Evolutionary conservation across 2,113 vertebrate species (phyloP).

Genomic region (Ornithorhynchus anatinus): DNA sequence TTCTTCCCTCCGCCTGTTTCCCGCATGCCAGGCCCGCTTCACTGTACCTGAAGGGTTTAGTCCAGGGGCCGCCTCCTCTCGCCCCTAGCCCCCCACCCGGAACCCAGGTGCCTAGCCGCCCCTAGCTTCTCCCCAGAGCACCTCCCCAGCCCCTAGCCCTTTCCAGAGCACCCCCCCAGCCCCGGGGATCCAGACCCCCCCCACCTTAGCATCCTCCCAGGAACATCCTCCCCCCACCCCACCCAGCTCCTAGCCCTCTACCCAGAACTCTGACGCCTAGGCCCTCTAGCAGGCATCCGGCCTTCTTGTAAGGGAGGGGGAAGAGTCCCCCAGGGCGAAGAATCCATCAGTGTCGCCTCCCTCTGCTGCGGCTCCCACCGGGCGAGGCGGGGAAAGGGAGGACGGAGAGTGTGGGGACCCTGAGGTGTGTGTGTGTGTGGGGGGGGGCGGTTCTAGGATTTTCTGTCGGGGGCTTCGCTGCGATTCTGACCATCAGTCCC

Average conservation of each 20-base stretch:
- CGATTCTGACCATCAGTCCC: no score
- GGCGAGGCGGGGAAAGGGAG: neutral
- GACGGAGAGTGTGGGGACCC: neutral
- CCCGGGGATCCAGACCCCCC: no score
- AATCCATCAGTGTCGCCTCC: neutral
- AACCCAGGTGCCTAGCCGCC: neutral
- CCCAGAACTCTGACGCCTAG: neutral
- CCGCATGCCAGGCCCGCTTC: neutral
- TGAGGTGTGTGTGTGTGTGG: neutral
- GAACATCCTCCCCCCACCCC: neutral
- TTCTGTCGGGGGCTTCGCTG: neutral
- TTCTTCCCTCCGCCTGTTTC: neutral
- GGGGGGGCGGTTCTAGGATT: neutral
- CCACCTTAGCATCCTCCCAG: neutral
- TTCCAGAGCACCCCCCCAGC: no score
- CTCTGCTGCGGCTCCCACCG: neutral
- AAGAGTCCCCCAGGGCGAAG: no score
- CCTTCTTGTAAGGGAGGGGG: no score
- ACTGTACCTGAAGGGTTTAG: neutral
- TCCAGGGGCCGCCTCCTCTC: neutral
- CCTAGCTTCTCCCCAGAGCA: neutral
- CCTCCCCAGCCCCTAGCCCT: neutral
- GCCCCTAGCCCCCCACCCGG: constrained; percentile 33
- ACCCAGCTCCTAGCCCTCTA: neutral
- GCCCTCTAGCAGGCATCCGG: no score